Base-by-base conservation (phyloP, 2,888 invertebrate genomes). In the Pediacus dermestoides region DNA sequence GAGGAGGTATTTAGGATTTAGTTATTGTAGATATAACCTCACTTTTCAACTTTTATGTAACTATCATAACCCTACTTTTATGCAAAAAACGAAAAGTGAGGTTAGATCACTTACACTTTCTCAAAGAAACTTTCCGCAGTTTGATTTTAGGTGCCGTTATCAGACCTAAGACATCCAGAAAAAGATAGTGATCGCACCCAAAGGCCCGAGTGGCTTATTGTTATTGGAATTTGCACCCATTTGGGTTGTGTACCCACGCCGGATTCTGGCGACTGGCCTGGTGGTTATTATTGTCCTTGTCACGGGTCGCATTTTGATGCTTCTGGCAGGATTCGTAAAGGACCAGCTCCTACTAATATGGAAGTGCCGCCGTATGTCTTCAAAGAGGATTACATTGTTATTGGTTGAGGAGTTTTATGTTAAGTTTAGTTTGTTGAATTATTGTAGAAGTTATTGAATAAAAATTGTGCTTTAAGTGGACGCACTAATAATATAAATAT, bases 271-370 rank as follows among this genome's bases (percentile, higher is more conserved):
- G 82, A 85, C 38, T 57, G 55, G 14, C 54, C 61, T 1, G 83
- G 83, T 8, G 88, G 88, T 2, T 88, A 78, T 71, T 89, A 82
- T 62, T 89, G 88, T 55, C 88, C 89, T 0, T 89, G 88, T 61
- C 88, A 89, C 58, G 88, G 88, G 1, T 85, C 86, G 37, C 88
- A 88, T 64, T 89, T 80, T 60, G 88, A 88, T 60, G 81, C 76
- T 13, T 72, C 85, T 2, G 88, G 87, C 2, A 73, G 88, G 47
- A 74, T 80, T 39, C 74, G 88, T 23, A 85, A 83, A 68, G 86
- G 86, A 1, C 86, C 86, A 1, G 86, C 86, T 1, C 84, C 86
- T 1, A 64, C 70, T 1, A 87, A 87, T 63, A 67, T 87, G 50
- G 81, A 75, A 55, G 73, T 88, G 15, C 86, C 87, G 1, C 68